phyloP scores from a whole-genome alignment of 1,140 invertebrate genomes.

The Cecropterus lyciades region DNA sequence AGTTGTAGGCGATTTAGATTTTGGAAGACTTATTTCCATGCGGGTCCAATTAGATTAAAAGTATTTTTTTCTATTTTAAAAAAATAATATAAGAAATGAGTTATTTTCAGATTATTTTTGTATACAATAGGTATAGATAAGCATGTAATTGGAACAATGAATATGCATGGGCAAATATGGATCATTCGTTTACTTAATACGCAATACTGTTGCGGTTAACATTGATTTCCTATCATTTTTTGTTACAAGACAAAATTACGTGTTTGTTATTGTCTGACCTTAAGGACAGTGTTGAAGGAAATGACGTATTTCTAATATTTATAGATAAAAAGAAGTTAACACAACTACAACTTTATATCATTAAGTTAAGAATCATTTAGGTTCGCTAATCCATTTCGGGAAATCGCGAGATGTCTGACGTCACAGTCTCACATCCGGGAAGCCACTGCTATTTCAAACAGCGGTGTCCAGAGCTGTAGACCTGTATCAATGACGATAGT shows the following conservation, averaged over 20 bases:
- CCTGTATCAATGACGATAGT: slow-evolving; percentile 9
- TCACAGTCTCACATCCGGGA: slow-evolving; percentile 75
- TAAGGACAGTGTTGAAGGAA: slow-evolving; percentile 6
- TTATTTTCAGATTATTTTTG: too few relatives aligned
- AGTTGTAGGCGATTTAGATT: too few relatives aligned
- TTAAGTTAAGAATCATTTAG: slow-evolving; percentile 52
- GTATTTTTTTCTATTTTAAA: too few relatives aligned
- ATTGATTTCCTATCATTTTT: background rate
- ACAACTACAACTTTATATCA: slow-evolving; percentile 48
- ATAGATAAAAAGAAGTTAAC: slow-evolving; percentile 4
- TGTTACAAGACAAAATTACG: background rate
- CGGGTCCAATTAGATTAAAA: too few relatives aligned
- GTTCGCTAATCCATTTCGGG: slow-evolving; percentile 52
- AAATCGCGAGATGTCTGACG: slow-evolving; percentile 75
- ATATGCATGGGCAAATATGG: too few relatives aligned
- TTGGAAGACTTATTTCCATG: too few relatives aligned
- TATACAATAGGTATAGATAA: too few relatives aligned
- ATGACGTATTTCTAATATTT: slow-evolving; percentile 13
- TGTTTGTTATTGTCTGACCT: slow-evolving; percentile 6
- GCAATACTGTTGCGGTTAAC: background rate
- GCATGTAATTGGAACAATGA: too few relatives aligned
- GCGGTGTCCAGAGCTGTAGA: slow-evolving; percentile 34
- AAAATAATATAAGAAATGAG: too few relatives aligned
- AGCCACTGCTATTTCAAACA: slow-evolving; percentile 72
- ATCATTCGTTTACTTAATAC: background rate